Evolutionary conservation across 2,888 invertebrate species (phyloP).

Genomic region (Gastracanthus pulcherrimus): DNA sequence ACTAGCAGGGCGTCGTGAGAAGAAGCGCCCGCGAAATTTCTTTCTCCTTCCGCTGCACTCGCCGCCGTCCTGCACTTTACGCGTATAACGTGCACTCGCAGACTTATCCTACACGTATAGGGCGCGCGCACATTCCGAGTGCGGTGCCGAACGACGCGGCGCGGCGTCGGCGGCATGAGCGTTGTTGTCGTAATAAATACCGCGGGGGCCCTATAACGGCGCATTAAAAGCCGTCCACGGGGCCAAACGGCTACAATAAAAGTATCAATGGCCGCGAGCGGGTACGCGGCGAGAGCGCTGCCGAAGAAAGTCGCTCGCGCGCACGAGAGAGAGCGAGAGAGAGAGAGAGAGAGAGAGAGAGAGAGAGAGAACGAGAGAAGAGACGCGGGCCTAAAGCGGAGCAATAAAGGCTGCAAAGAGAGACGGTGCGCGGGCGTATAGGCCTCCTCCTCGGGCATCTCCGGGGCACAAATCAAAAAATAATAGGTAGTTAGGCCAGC

Average conservation of each 20-base stretch:
- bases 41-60: no score
- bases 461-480: constrained; percentile 67
- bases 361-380: no score
- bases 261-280: constrained; percentile 60
- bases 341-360: no score
- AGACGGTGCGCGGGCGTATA: constrained; percentile 49
- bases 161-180: constrained; percentile 26
- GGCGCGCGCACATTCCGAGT: no score
- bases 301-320: background rate
- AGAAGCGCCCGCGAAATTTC: no score
- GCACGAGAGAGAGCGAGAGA: no score
- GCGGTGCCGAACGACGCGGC: constrained; percentile 6
- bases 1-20: no score
- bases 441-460: no score
- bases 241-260: constrained; percentile 60
- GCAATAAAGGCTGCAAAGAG: constrained; percentile 62
- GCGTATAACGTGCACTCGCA: no score
- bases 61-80: no score
- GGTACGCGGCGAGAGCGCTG: background rate
- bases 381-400: constrained; percentile 51
- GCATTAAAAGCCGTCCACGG: constrained; percentile 58
- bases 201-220: constrained; percentile 48
- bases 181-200: constrained; percentile 62
- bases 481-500: constrained; percentile 66
- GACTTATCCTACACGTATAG: no score